A percentile compares a stretch with the other conserved stretches of the same genome.
Conservation (phyloP, 2,113 vertebrate species). For the Felis catus region DNA sequence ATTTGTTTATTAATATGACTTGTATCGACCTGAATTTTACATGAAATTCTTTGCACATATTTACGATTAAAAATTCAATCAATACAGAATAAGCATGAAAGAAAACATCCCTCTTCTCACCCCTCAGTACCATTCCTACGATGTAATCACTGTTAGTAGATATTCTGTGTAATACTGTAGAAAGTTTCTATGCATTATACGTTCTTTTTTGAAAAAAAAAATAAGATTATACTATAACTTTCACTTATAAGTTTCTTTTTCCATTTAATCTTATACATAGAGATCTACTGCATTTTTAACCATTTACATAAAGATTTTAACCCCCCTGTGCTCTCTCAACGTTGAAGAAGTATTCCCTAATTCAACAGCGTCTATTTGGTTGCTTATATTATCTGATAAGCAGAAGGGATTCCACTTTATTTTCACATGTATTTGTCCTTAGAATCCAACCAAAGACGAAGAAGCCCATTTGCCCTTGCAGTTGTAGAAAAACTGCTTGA, state of each 20-base stretch:
- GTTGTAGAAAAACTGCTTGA: background rate
- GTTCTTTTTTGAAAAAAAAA: background rate
- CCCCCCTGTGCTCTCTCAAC: background rate
- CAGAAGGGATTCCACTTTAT: background rate
- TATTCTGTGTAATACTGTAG: background rate
- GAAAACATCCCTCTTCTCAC: background rate
- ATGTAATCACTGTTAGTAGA: background rate
- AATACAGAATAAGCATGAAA: background rate
- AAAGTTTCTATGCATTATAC: background rate
- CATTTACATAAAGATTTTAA: background rate
- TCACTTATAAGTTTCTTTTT: background rate
- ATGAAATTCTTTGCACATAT: background rate
- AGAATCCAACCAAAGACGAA: background rate
- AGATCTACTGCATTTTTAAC: background rate
- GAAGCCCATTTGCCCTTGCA: background rate
- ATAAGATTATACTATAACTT: background rate
- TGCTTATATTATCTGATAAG: background rate
- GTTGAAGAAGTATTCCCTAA: background rate
- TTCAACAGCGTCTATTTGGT: background rate
- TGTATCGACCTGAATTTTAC: background rate
- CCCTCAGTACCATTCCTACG: background rate
- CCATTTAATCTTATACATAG: background rate
- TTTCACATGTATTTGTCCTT: background rate
- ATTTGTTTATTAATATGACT: background rate
- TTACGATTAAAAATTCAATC: background rate